Conservation (phyloP, 1,140 invertebrate species). For the Eulimnadia texana region DNA sequence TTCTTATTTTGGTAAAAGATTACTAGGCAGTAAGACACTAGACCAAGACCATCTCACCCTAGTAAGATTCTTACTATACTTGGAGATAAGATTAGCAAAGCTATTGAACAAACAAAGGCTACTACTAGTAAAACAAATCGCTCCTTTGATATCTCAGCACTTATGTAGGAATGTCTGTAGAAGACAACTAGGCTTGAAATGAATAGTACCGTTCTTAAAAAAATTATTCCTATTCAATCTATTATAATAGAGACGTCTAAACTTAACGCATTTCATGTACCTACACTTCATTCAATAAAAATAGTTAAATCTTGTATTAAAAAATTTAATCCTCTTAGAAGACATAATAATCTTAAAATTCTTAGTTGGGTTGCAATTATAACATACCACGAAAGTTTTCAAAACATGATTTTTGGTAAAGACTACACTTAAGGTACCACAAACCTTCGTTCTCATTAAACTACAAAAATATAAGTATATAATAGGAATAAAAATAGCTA, state of each 20-base stretch:
- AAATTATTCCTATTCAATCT: constrained; percentile 3
- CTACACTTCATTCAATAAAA: constrained; percentile 7
- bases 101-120: constrained; percentile 49
- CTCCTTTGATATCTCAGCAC: constrained; percentile 32
- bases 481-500: neutral
- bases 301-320: neutral
- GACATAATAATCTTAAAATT: neutral
- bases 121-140: constrained; percentile 42
- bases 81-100: constrained; percentile 47
- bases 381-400: neutral
- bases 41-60: constrained; percentile 49
- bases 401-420: neutral
- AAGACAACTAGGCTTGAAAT: constrained; percentile 45
- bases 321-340: neutral
- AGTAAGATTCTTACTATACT: constrained; percentile 51
- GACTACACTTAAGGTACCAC: constrained; percentile 6
- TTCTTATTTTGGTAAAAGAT: constrained; percentile 46
- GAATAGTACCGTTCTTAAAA: constrained; percentile 26
- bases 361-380: neutral
- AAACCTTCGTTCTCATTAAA: constrained; percentile 11
- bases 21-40: constrained; percentile 48
- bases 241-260: neutral
- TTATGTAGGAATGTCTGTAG: constrained; percentile 44
- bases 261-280: neutral
- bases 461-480: neutral